phyloP scores from a whole-genome alignment of 2,797 vertebrate genomes.

The Lagodon rhomboides region DNA sequence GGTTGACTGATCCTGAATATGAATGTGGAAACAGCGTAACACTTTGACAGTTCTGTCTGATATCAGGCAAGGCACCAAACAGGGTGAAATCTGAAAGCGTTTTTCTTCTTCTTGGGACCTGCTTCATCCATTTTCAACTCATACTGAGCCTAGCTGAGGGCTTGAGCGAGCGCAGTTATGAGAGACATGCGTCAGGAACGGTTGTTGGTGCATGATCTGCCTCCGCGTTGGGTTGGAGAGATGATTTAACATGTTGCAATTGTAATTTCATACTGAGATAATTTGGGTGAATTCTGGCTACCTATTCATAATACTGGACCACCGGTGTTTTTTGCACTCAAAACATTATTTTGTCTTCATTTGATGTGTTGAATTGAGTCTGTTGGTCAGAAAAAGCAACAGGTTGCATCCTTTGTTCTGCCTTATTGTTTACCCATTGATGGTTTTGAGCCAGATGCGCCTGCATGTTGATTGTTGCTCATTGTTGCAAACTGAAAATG shows the following conservation, averaged over 20 bases:
- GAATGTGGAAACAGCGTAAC: too few species aligned
- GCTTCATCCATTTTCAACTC: too few species aligned
- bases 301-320: neutral
- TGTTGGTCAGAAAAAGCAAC: conserved; percentile 13
- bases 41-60: too few species aligned
- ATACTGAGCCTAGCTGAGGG: too few species aligned
- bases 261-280: neutral
- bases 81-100: too few species aligned
- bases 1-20: too few species aligned
- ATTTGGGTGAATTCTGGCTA: neutral
- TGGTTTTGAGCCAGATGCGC: neutral
- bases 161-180: too few species aligned
- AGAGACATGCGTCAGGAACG: too few species aligned
- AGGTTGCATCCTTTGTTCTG: conserved; percentile 17
- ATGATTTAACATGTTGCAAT: neutral
- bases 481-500: conserved; percentile 34
- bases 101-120: too few species aligned
- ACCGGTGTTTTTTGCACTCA: neutral
- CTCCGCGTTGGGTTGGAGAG: neutral
- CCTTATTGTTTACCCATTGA: neutral
- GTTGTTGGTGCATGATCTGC: too few species aligned
- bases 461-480: conserved; percentile 11
- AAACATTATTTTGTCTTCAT: neutral
- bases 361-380: neutral
- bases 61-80: too few species aligned